Evolutionary conservation across 1,140 invertebrate genomes (phyloP).

Genomic region (Caenorhabditis latens): DNA sequence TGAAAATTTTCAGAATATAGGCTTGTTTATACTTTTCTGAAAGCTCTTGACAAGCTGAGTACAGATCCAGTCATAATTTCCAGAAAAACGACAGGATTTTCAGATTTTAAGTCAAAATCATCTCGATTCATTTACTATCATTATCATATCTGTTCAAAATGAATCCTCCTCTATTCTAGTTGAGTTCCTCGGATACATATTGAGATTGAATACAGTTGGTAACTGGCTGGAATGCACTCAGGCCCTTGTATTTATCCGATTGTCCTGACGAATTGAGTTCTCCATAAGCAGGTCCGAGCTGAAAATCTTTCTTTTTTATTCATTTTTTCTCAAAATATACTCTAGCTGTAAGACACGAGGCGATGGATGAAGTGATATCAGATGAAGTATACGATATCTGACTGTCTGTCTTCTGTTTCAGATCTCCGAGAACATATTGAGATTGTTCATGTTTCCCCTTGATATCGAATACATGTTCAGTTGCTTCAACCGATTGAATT

Average conservation of each 20-base stretch:
- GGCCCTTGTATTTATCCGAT: background rate
- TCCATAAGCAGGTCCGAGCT: slow-evolving; percentile 5
- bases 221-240: slow-evolving; percentile 23
- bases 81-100: too few relatives aligned
- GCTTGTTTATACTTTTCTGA: too few relatives aligned
- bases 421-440: too few relatives aligned
- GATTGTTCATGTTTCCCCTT: background rate
- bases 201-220: slow-evolving; percentile 2
- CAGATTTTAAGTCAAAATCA: too few relatives aligned
- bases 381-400: background rate
- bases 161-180: background rate
- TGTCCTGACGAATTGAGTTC: background rate
- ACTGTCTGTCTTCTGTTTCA: background rate
- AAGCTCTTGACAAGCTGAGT: too few relatives aligned
- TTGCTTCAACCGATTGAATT: background rate
- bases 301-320: background rate
- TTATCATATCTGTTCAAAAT: background rate
- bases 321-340: background rate
- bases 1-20: too few relatives aligned
- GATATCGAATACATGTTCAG: slow-evolving; percentile 2
- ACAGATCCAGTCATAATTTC: too few relatives aligned
- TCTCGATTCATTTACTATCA: too few relatives aligned
- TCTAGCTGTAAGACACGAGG: background rate
- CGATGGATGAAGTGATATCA: background rate
- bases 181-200: background rate